Evolutionary conservation across 2,888 invertebrate species (phyloP), one percentile per base, ranked within the genome.

Genomic region (Stratiomys singularior): DNA sequence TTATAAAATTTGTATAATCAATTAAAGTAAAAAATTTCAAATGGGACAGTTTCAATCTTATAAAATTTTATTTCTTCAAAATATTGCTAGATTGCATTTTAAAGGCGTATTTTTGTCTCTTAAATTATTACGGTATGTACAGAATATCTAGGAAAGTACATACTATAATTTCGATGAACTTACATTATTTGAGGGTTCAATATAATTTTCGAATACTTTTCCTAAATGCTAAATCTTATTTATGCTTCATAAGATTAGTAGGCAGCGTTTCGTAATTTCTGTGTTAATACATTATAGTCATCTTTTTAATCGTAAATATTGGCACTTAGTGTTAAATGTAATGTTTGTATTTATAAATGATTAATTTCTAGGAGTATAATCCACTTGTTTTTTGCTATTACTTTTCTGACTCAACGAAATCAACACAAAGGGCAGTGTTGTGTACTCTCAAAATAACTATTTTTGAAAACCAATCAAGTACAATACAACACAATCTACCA

Each of bases 301-400:
- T n/a, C n/a, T n/a, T 63, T 21, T 9, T 13, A 63, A 63, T 28
- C 21, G 4, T n/a, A 27, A 27, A 44, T 77, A 79, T 79, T 79
- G 79, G 79, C 79, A 79, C 79, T 79, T 69, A 76, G 76, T 76
- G 76, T 67, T 76, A 78, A 25, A 63, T 30, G 15, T 64, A 30
- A 76, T 47, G 44, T 44, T 3, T 37, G 37, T 37, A 37, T 37
- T 37, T 37, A 37, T 37, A 18, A 18, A 30, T 47, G 69, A 21
- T 69, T 47, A 69, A 46, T 47, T 21, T 46, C 47, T 47, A 69
- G 69, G 44, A 47, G 46, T 27, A 69, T 66, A 1, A n/a, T 52
- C 4, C 52, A 52, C 15, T 66, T 28, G 25, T 64, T 64, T 64
- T n/a, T 27, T 25, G 3, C 28, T 2, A n/a, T 52, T 21, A 5